Evolutionary conservation across 1,140 invertebrate genomes (phyloP), one percentile per base, ranked within the genome.

Genomic region (Himalopsyche phryganea): DNA sequence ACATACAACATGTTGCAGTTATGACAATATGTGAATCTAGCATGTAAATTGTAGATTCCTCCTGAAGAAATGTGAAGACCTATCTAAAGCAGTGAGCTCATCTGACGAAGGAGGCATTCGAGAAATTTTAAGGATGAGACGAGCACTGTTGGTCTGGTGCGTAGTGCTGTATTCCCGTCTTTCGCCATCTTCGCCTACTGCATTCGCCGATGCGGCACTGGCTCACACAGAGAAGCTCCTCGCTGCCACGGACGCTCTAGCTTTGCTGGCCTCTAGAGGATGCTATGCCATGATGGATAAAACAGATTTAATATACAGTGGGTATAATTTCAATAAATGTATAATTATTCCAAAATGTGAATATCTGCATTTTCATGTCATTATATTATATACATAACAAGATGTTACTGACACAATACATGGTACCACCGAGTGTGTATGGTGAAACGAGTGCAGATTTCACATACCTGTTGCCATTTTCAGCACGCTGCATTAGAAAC

Each of bases 41-140:
- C n/a, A n/a, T n/a, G n/a, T n/a, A n/a, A n/a, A n/a, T n/a, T 63
- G 9, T 63, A 81, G 78, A 49, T 82, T 82, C 60, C 67, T 82
- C 0, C 60, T 81, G n/a, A 80, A 82, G 58, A 73, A 76, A 38
- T 82, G 81, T 40, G 36, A 46, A 2, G 56, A 63, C 20, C 19
- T 63, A 6, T 59, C 56, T 0, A 41, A 36, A 17, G 41, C 23
- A 10, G 51, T 40, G 6, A 20, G 50, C 40, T 78, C 80, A 28
- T 78, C 81, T 35, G 76, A 80, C 55, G 80, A 78, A 3, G 71
- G 69, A 20, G 75, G 63, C 69, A 76, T 65, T 55, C 69, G 71
- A 0, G 66, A 82, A 2, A 69, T 83, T 20, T 78, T 83, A 40
- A 78, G 80, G 32, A 82, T 81, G 68, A 76, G 74, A 6, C 69